Base-by-base conservation (phyloP, 37 sponge, comb jelly and placozoan genomes). In the Diacarnus erythraeanus region DNA sequence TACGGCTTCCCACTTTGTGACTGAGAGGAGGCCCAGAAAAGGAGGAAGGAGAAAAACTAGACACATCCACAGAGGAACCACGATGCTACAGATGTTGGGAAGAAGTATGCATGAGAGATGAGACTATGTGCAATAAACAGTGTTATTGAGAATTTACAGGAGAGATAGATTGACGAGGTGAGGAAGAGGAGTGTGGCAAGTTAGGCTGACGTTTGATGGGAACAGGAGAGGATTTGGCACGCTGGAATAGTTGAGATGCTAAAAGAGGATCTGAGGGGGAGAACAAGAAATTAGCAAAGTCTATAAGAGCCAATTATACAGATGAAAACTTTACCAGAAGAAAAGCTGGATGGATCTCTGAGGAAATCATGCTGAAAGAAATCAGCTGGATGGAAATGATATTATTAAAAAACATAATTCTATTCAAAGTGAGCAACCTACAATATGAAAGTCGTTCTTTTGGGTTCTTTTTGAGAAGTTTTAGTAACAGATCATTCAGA, bases 381-480 rank as follows among this genome's bases (percentile, higher is more conserved):
- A 1, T 75, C 76, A 61, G 72, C 84, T 84, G 73, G 30, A 65
- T 39, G 38, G 26, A 36, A 10, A 35, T 40, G 31, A n/a, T n/a
- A n/a, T n/a, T n/a, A n/a, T n/a, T n/a, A n/a, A n/a, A n/a, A n/a
- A n/a, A n/a, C n/a, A n/a, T n/a, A n/a, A n/a, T n/a, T n/a, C n/a
- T n/a, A n/a, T n/a, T 60, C 61, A 60, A n/a, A 25, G n/a, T 17
- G 44, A 17, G 38, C 1, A n/a, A 5, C 84, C 57, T 40, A 95
- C 96, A 72, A 60, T 82, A 81, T 3, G 75, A 1, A 6, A 92
- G 64, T 54, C 96, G 47, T 23, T 92, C 90, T 2, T 38, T 66
- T 23, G 90, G 90, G 47, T 84, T 60, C 78, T 95, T 95, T 79
- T 84, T 89, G 42, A 95, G 79, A 21, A 95, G 72, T 42, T 61